phyloP scores from a whole-genome alignment of 2,113 vertebrate species.

The Halichoerus grypus region DNA sequence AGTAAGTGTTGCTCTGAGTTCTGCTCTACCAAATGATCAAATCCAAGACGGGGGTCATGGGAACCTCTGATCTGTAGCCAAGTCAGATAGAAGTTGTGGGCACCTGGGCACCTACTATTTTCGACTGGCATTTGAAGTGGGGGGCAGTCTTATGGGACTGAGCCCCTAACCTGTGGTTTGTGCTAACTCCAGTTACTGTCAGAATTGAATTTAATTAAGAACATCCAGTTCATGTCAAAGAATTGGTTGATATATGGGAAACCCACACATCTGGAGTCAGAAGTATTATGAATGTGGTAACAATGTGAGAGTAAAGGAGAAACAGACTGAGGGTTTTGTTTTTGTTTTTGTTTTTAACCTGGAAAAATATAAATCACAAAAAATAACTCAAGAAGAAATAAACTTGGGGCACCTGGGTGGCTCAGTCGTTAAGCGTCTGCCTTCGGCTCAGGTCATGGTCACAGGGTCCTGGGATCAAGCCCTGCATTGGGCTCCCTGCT shows the following conservation, averaged over 20 bases:
- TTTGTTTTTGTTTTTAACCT: neutral
- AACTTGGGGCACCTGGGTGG: neutral
- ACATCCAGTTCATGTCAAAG: neutral
- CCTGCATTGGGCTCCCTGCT: no score
- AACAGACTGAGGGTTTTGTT: neutral
- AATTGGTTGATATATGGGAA: neutral
- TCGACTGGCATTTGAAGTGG: neutral
- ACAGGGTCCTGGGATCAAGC: no score
- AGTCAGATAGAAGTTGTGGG: neutral
- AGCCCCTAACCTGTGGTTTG: neutral
- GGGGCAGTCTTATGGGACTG: neutral
- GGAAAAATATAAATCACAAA: neutral
- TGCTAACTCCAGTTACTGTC: neutral
- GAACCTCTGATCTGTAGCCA: neutral
- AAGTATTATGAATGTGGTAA: neutral
- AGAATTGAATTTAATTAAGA: neutral
- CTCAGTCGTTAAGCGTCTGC: no score
- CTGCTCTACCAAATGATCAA: neutral
- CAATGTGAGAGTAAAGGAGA: neutral
- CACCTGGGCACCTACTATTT: neutral
- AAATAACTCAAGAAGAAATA: neutral
- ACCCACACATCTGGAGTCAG: neutral
- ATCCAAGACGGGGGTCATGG: neutral
- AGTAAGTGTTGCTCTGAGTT: neutral
- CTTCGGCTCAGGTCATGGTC: no score